Percentiles rank a stretch among this genome's conserved stretches.
phyloP scores from a whole-genome alignment of 1,140 invertebrate species.

The Frieseomelitta varia region DNA sequence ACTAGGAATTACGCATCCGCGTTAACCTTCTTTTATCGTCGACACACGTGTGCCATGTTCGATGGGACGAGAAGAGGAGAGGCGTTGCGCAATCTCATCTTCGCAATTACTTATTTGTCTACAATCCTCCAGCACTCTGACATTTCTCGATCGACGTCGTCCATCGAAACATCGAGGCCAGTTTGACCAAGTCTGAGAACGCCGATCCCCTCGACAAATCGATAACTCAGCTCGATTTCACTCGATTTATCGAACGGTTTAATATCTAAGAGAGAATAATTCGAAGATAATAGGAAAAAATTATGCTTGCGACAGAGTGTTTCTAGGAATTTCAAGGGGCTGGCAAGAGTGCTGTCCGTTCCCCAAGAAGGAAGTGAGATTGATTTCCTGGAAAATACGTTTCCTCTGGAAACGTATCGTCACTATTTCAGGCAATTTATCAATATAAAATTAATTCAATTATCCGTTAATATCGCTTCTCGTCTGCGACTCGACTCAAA shows the following conservation, averaged over 20 bases:
- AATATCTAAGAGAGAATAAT: background rate
- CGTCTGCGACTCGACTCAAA: too few species aligned
- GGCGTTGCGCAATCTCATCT: background rate
- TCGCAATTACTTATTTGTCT: conserved; percentile 45
- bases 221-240: background rate
- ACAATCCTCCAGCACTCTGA: background rate
- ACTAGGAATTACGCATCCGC: conserved; percentile 9
- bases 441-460: too few species aligned
- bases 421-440: too few species aligned
- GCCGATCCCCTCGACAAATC: too few species aligned
- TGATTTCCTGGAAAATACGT: background rate
- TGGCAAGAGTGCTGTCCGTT: background rate
- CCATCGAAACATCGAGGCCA: too few species aligned
- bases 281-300: background rate
- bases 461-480: too few species aligned
- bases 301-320: background rate
- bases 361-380: background rate
- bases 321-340: background rate
- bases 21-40: background rate
- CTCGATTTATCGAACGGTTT: background rate
- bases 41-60: conserved; percentile 13
- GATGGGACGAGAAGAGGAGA: background rate
- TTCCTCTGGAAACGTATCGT: background rate
- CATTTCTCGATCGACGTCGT: background rate
- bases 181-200: too few species aligned